Evolutionary conservation across 2,797 vertebrate species (phyloP), one percentile per base, ranked within the genome.

Genomic region (Hyperoplus immaculatus): DNA sequence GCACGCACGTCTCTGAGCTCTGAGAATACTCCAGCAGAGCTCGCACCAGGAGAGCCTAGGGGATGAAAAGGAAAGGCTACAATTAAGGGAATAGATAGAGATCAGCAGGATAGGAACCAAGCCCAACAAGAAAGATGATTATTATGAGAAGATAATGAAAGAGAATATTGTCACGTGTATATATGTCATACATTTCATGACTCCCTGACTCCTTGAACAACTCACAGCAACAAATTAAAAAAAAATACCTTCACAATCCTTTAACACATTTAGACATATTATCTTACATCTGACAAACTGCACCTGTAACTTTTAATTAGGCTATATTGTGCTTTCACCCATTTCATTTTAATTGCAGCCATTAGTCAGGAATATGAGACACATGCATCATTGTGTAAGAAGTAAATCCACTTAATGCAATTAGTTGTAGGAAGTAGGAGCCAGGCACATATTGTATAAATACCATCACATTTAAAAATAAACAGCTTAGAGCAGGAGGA

Each of bases 21-120:
- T 97, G 95, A 76, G 94, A 92, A 75, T 96, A 96, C 87, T 96
- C 95, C 78, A 96, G 89, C 77, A 97, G 87, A 10, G 94, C 92
- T 61, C 96, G 94, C 13, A 97, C 87, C 66, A 97, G 83, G 59
- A 96, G 72, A 2, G 96, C 95, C 96, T 97, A 79, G 29, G 36
- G 58, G 13, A 83, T 0, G 29, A 67, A 45, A 45, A 45, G 21
- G 18, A 73, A 21, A 59, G n/a, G 29, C 29, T 29, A 12, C 5
- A 4, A 18, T 65, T 7, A 66, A 70, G 7, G 14, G 74, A 59
- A 54, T 4, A 46, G 46, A 11, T 1, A 8, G n/a, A 66, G 6
- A 29, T 29, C 29, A 29, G 29, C 29, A 29, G 46, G 65, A 66
- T 18, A 36, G 21, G 10, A 39, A 15, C 7, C 73, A 56, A 18